Conservation (phyloP, 2,888 invertebrate species). For the Tryphoninae sp. region DNA sequence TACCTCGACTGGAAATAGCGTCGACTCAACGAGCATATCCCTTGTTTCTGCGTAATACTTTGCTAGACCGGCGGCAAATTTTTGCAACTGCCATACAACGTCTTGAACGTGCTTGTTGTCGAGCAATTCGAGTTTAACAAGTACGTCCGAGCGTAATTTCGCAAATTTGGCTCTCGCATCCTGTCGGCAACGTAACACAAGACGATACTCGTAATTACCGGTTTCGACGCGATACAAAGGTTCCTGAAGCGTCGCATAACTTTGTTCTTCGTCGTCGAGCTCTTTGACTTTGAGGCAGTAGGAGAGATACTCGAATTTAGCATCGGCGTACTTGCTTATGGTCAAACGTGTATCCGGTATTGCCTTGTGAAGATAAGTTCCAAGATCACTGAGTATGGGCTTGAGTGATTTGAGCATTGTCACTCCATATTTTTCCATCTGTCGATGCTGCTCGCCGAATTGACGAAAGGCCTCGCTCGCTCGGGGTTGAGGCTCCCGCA, state of each 20-base stretch:
- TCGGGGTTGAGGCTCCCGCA: constrained; percentile 96
- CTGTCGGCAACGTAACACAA: constrained; percentile 97
- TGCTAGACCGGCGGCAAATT: constrained; percentile 92
- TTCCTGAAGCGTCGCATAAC: constrained; percentile 95
- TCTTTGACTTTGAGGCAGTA: constrained; percentile 99
- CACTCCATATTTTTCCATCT: constrained; percentile 94
- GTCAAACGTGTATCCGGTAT: constrained; percentile 99
- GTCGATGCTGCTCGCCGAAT: constrained; percentile 96
- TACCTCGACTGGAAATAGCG: constrained; percentile 97
- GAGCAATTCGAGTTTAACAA: constrained; percentile 97
- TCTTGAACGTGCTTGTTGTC: constrained; percentile 99
- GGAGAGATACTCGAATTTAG: constrained; percentile 99
- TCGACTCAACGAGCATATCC: constrained; percentile 88
- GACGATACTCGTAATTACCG: constrained; percentile 99
- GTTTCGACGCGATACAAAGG: constrained; percentile 98
- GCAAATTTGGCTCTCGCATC: constrained; percentile 94
- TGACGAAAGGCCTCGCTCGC: constrained; percentile 97
- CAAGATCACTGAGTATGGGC: constrained; percentile 96
- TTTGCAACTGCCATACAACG: constrained; percentile 91
- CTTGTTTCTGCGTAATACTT: constrained; percentile 89
- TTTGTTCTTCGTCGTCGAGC: constrained; percentile 99
- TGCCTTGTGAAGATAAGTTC: constrained; percentile 98
- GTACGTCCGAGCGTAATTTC: constrained; percentile 92
- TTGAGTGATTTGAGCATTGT: constrained; percentile 94
- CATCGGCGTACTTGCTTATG: constrained; percentile 98